Evolutionary conservation across 1,140 invertebrate genomes (phyloP).

Genomic region (Megalopta genalis): DNA sequence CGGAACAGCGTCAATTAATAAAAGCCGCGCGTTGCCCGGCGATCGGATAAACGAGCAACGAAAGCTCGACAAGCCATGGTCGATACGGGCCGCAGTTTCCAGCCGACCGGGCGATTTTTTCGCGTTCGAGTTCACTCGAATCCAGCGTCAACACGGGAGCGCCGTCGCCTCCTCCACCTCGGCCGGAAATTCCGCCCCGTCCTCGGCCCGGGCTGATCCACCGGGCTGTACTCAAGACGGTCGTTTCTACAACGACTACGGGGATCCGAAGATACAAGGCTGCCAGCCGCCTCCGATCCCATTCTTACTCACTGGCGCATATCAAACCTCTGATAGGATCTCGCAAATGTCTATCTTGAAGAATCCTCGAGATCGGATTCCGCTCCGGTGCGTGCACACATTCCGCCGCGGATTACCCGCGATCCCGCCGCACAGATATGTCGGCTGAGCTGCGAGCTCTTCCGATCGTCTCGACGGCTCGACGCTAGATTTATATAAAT

Average conservation of each 20-base stretch:
- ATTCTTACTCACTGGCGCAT: not conserved
- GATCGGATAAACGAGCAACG: not conserved
- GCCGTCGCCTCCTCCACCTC: not conserved
- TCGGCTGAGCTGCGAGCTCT: not conserved
- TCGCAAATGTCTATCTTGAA: not conserved
- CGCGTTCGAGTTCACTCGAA: not conserved
- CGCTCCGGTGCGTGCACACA: not conserved
- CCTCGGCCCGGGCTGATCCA: not conserved
- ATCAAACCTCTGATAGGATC: slow-evolving; percentile 16
- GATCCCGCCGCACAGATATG: not conserved
- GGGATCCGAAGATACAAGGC: not conserved
- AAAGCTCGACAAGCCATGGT: not conserved
- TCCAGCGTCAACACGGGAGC: not conserved
- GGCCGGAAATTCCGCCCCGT: not conserved
- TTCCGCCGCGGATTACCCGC: not conserved
- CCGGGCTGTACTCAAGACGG: not conserved
- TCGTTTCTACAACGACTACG: not conserved
- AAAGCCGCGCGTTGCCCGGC: not conserved
- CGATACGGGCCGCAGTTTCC: not conserved
- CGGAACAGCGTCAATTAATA: not conserved
- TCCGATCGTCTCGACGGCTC: not conserved
- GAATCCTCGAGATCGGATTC: not conserved
- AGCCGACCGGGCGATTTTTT: not conserved
- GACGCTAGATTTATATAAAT: too few relatives aligned
- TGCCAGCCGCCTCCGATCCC: not conserved